Evolutionary conservation across 2,888 invertebrate genomes (phyloP).

Genomic region (Gasteruption jaculator): DNA sequence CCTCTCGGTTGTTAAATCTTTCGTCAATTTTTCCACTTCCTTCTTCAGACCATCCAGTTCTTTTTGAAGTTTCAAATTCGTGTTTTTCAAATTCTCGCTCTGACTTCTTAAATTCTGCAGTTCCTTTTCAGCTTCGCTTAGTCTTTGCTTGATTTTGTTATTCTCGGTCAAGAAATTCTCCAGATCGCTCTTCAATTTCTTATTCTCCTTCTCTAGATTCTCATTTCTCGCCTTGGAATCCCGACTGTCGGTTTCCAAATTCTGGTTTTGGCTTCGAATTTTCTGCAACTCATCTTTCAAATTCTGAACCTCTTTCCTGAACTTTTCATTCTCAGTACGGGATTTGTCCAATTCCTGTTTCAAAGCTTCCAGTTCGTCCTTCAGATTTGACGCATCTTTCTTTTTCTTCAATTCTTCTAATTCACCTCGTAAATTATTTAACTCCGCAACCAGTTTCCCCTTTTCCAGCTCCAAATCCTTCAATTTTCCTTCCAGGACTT

Average conservation of each 20-base stretch:
- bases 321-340: constrained; percentile 22
- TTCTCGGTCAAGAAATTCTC: neutral
- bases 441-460: constrained; percentile 22
- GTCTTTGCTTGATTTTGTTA: constrained; percentile 9
- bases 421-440: constrained; percentile 24
- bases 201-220: constrained; percentile 19
- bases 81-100: constrained; percentile 6
- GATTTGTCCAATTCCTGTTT: constrained; percentile 21
- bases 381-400: constrained; percentile 22
- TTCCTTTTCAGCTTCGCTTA: neutral
- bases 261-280: too few species aligned
- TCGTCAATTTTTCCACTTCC: constrained; percentile 21
- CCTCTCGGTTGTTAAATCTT: constrained; percentile 23
- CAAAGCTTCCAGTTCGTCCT: constrained; percentile 23
- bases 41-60: constrained; percentile 16
- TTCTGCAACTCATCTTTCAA: constrained; percentile 16
- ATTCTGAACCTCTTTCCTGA: constrained; percentile 19
- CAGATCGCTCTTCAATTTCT: constrained; percentile 10
- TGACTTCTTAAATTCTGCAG: too few species aligned
- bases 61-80: constrained; percentile 11
- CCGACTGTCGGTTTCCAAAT: constrained; percentile 5
- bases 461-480: constrained; percentile 21
- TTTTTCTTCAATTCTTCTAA: constrained; percentile 24
- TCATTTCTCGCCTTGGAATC: too few species aligned
- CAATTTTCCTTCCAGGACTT: constrained; percentile 4